Evolutionary conservation across 2,113 vertebrate genomes (phyloP).

Genomic region (Geococcyx californianus): DNA sequence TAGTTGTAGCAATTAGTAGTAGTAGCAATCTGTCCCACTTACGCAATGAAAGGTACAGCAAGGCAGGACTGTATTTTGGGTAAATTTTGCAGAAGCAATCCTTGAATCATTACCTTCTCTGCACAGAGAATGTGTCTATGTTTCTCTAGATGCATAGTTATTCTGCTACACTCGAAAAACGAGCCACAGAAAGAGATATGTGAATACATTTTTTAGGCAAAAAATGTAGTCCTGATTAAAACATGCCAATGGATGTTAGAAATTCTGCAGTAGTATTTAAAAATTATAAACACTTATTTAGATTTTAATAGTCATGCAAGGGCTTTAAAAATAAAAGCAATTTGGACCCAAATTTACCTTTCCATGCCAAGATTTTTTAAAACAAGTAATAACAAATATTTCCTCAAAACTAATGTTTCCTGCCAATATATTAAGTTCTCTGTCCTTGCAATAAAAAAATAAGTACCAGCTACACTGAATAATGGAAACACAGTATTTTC

Average conservation of each 20-base stretch:
- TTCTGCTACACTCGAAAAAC: not conserved
- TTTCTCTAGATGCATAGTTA: not conserved
- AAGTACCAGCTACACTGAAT: not conserved
- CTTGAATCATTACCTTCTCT: not conserved
- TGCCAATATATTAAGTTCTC: not conserved
- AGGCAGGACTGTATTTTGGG: not conserved
- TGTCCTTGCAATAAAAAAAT: not conserved
- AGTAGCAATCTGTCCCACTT: too few species aligned
- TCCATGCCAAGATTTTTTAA: not conserved
- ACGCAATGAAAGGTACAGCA: not conserved
- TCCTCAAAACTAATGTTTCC: not conserved
- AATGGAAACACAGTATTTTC: not conserved
- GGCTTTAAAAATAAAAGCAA: not conserved
- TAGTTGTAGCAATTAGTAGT: too few species aligned
- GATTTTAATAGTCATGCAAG: not conserved
- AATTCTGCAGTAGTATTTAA: not conserved
- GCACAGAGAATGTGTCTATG: not conserved
- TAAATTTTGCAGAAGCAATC: not conserved
- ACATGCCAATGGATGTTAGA: not conserved
- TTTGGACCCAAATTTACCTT: not conserved
- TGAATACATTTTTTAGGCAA: not conserved
- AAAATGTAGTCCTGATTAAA: not conserved
- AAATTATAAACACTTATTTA: not conserved
- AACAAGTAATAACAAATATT: not conserved
- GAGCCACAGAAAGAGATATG: not conserved